These are phyloP conservation scores for Gadopsis bispinosus DNA, from an alignment of 2,797 vertebrate genomes.

Conservation along the genomic window DNA sequence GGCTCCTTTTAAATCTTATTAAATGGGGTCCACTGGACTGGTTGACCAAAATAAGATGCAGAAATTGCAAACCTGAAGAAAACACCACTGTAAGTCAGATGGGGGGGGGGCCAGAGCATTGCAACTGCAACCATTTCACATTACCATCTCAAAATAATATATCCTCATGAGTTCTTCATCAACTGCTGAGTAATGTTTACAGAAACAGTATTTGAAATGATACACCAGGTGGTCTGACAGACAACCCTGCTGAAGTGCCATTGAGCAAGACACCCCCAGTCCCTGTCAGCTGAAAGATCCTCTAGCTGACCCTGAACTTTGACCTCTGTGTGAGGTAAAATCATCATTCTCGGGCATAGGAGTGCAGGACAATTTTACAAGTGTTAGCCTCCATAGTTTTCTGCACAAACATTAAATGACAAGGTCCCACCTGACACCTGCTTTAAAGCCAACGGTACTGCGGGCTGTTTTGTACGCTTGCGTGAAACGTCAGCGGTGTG, in stretches of 20 bases:
- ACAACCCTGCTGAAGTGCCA: not conserved
- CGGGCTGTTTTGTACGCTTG: conserved; percentile 79
- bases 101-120: conserved; percentile 60
- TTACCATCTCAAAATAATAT: not conserved
- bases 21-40: not conserved
- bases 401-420: not conserved
- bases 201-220: not conserved
- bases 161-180: not conserved
- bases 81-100: conserved; percentile 1
- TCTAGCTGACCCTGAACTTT: conserved; percentile 4
- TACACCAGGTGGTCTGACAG: not conserved
- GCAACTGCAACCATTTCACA: conserved; percentile 7
- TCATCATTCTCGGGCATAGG: not conserved
- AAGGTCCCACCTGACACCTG: not conserved
- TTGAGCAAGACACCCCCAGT: not conserved
- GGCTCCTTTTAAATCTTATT: not conserved
- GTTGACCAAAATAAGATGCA: not conserved
- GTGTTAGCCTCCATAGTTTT: not conserved
- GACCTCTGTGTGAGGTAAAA: not conserved
- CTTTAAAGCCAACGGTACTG: conserved; percentile 63
- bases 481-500: conserved; percentile 80
- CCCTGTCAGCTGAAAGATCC: not conserved
- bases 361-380: not conserved
- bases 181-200: not conserved
- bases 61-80: not conserved